These are phyloP conservation scores for Scytalopus superciliaris DNA, from an alignment of 2,113 vertebrate species.

Conservation along the genomic window DNA sequence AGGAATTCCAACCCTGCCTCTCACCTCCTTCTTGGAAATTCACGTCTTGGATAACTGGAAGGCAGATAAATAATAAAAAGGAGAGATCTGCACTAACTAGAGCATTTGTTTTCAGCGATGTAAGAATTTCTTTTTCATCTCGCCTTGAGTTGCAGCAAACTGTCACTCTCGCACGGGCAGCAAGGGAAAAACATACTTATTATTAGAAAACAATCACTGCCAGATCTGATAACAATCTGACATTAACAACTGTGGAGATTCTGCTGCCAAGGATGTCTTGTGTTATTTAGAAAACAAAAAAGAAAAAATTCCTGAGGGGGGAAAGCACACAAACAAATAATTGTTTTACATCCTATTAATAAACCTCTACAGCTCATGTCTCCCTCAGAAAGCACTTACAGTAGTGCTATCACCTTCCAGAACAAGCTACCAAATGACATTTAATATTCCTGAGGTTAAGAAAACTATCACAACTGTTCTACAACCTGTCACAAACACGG, in stretches of 20 bases:
- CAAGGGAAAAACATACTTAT: constrained; percentile 38
- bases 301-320: constrained; percentile 28
- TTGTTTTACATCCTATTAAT: constrained; percentile 47
- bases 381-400: neutral
- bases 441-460: neutral
- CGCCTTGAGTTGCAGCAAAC: constrained; percentile 31
- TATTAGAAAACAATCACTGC: constrained; percentile 65
- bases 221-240: constrained; percentile 66
- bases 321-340: constrained; percentile 57
- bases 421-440: neutral
- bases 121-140: constrained; percentile 20
- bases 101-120: neutral
- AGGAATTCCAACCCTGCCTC: neutral
- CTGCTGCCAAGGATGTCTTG: constrained; percentile 48
- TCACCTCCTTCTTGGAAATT: neutral
- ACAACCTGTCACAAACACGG: neutral
- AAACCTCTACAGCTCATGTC: neutral
- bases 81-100: neutral
- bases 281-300: constrained; percentile 55
- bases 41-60: neutral
- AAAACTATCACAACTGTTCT: neutral
- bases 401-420: neutral
- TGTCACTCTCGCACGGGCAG: constrained; percentile 35
- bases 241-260: constrained; percentile 62
- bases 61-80: neutral